Percentiles rank a stretch among this genome's conserved stretches.
Evolutionary conservation across 2,113 vertebrate species (phyloP).

Genomic region (Thryonomys swinderianus): DNA sequence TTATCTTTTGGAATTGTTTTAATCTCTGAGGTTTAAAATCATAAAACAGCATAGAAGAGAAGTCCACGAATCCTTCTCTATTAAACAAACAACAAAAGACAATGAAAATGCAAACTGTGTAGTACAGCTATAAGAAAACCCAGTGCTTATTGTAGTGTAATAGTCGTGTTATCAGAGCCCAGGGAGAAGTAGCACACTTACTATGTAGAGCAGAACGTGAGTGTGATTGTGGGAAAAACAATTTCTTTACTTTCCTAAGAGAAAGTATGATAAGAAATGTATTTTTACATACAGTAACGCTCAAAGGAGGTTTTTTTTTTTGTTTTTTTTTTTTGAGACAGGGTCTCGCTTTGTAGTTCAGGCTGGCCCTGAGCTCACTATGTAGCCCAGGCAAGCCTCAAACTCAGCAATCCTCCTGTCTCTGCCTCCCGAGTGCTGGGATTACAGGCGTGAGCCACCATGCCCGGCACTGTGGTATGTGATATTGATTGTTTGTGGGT

Average conservation of each 20-base stretch:
- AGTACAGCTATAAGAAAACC: neutral
- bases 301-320: neutral
- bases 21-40: conserved; percentile 33
- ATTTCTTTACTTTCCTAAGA: neutral
- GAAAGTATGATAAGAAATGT: neutral
- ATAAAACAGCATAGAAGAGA: neutral
- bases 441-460: no score
- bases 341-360: no score
- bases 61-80: conserved; percentile 8
- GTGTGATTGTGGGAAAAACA: neutral
- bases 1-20: neutral
- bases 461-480: no score
- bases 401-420: no score
- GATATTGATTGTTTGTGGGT: no score
- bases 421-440: no score
- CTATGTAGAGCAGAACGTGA: neutral
- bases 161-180: neutral
- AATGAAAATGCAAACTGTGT: neutral
- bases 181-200: neutral
- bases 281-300: neutral
- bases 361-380: no score
- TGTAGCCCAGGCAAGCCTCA: no score
- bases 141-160: neutral
- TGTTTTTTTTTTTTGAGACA: no score
- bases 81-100: neutral